Percentiles rank a stretch among this genome's conserved stretches.
Evolutionary conservation across 2,888 invertebrate genomes (phyloP).

Genomic region (Rhabditoides inermis): DNA sequence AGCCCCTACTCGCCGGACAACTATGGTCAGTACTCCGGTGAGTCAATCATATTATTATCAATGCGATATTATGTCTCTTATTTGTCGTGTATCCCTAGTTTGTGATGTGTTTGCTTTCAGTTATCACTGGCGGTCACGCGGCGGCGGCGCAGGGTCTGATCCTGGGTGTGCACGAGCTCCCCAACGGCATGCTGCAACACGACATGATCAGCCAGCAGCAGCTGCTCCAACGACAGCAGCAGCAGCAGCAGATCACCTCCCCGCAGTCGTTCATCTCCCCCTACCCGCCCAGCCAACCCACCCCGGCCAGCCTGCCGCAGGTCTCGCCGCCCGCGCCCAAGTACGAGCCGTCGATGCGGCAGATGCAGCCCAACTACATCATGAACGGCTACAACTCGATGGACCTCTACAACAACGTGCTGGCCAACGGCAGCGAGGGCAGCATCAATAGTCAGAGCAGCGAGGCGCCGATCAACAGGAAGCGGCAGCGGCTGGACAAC

Average conservation of each 20-base stretch:
- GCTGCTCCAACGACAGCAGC: background rate
- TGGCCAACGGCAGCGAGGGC: constrained; percentile 22
- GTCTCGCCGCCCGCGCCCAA: background rate
- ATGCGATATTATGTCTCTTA: no score
- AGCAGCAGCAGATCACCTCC: constrained; percentile 2
- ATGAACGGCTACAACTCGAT: no score
- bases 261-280: constrained; percentile 10
- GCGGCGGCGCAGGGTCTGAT: constrained; percentile 26
- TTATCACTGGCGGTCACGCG: no score
- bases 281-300: constrained; percentile 9
- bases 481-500: constrained; percentile 15
- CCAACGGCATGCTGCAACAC: constrained; percentile 6
- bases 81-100: no score
- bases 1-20: constrained; percentile 47
- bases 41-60: background rate
- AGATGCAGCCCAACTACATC: no score
- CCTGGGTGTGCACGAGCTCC: constrained; percentile 19
- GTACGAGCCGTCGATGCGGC: no score
- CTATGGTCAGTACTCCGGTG: constrained; percentile 23
- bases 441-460: constrained; percentile 22
- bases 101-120: no score
- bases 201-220: background rate
- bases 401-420: constrained; percentile 13
- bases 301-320: constrained; percentile 12
- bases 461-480: constrained; percentile 14